Conservation (phyloP, 2,113 vertebrate genomes). For the Neofelis nebulosa region DNA sequence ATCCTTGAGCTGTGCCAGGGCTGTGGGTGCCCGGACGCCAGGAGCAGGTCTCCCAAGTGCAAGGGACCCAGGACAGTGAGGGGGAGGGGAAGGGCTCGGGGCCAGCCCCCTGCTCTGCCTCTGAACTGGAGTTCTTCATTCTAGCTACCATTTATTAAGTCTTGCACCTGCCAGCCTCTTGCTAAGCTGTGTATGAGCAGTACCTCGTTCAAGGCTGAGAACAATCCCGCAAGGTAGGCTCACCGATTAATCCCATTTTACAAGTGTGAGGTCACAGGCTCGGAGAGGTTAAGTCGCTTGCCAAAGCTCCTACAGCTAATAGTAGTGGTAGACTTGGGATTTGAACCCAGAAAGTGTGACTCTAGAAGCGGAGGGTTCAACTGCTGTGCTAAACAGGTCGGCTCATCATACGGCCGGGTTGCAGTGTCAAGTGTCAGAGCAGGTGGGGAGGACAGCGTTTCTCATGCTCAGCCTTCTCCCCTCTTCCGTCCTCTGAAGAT, state of each 20-base stretch:
- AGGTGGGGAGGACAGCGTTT: neutral
- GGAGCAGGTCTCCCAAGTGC: neutral
- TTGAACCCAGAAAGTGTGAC: neutral
- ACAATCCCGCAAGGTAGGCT: neutral
- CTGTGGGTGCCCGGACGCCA: neutral
- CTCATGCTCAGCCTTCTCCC: neutral
- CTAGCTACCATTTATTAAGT: no score
- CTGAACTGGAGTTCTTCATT: neutral
- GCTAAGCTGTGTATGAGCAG: neutral
- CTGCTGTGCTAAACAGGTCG: neutral
- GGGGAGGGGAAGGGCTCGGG: neutral
- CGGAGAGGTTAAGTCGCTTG: neutral
- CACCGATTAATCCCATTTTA: neutral
- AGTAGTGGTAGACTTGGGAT: neutral
- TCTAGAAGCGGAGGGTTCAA: neutral
- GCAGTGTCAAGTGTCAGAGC: neutral
- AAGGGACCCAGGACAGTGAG: neutral
- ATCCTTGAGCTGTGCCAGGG: constrained; percentile 86
- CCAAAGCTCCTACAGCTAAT: neutral
- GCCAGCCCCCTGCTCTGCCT: neutral
- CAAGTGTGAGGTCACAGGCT: neutral
- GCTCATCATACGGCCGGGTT: neutral
- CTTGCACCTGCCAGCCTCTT: neutral
- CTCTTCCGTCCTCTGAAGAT: neutral
- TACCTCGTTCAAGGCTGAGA: neutral